phyloP scores from a whole-genome alignment of 2,888 invertebrate genomes.

The Ophioninae sp. region DNA sequence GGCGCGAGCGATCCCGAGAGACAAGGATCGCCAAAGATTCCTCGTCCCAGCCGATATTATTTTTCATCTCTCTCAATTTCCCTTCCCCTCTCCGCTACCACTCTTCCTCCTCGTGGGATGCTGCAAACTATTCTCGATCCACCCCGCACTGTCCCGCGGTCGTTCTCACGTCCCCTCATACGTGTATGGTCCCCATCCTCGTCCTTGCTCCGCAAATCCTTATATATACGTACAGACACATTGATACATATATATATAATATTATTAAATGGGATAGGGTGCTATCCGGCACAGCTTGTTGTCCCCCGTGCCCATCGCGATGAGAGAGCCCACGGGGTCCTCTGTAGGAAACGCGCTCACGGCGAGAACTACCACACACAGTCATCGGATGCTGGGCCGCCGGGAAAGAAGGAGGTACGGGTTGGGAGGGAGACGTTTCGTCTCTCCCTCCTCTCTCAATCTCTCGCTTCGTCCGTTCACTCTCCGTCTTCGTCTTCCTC shows the following conservation, averaged over 20 bases:
- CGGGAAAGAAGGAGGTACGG: too few species aligned
- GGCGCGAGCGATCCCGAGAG: slow-evolving; percentile 44
- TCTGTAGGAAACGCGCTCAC: slow-evolving; percentile 15
- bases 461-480: slow-evolving; percentile 12
- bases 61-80: slow-evolving; percentile 35
- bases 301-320: slow-evolving; percentile 42
- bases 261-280: slow-evolving; percentile 47
- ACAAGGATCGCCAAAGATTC: slow-evolving; percentile 25
- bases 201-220: not conserved
- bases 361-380: slow-evolving; percentile 36
- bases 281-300: slow-evolving; percentile 28
- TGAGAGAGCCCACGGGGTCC: slow-evolving; percentile 22
- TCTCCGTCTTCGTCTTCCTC: slow-evolving; percentile 9
- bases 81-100: not conserved
- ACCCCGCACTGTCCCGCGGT: slow-evolving; percentile 9
- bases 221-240: not conserved
- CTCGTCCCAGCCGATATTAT: slow-evolving; percentile 40
- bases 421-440: slow-evolving; percentile 3
- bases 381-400: not conserved
- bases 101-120: slow-evolving; percentile 45
- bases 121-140: slow-evolving; percentile 21
- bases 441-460: slow-evolving; percentile 12
- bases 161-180: slow-evolving; percentile 43
- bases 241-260: not conserved
- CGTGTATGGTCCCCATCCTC: not conserved